Evolutionary conservation across 2,797 vertebrate species (phyloP).

Genomic region (Lateolabrax maculatus): DNA sequence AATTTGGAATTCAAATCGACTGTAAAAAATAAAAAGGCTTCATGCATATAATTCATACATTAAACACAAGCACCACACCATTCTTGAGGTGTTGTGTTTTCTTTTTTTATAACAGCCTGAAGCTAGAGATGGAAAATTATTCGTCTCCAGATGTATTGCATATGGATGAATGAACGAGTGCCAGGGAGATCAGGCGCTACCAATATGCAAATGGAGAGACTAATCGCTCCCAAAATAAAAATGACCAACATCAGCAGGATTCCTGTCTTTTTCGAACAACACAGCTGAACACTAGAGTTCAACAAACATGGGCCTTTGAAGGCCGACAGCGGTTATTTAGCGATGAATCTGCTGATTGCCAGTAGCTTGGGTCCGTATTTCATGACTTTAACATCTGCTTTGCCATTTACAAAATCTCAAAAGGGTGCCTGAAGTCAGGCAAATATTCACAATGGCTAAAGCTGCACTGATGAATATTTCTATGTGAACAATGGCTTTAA

Average conservation of each 20-base stretch:
- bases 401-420: neutral
- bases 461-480: neutral
- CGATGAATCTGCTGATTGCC: conserved; percentile 6
- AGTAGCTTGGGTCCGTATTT: neutral
- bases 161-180: conserved; percentile 79
- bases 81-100: conserved; percentile 66
- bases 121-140: conserved; percentile 68
- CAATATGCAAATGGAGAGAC: conserved; percentile 77
- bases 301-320: conserved; percentile 10
- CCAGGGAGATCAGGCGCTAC: conserved; percentile 69
- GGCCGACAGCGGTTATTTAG: neutral
- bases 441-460: neutral
- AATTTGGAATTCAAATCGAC: conserved; percentile 77
- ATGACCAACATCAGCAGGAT: conserved; percentile 83
- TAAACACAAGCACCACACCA: conserved; percentile 64
- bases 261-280: conserved; percentile 65
- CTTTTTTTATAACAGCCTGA: conserved; percentile 57
- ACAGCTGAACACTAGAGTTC: conserved; percentile 46
- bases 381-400: conserved; percentile 12
- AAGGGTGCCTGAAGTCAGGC: neutral
- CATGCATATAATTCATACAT: conserved; percentile 78
- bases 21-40: conserved; percentile 59
- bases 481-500: neutral
- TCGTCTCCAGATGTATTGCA: conserved; percentile 75
- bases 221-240: conserved; percentile 83